A percentile compares a stretch with the other conserved stretches of the same genome.
Evolutionary conservation across 2,888 invertebrate species (phyloP).

Genomic region (Pediacus dermestoides): DNA sequence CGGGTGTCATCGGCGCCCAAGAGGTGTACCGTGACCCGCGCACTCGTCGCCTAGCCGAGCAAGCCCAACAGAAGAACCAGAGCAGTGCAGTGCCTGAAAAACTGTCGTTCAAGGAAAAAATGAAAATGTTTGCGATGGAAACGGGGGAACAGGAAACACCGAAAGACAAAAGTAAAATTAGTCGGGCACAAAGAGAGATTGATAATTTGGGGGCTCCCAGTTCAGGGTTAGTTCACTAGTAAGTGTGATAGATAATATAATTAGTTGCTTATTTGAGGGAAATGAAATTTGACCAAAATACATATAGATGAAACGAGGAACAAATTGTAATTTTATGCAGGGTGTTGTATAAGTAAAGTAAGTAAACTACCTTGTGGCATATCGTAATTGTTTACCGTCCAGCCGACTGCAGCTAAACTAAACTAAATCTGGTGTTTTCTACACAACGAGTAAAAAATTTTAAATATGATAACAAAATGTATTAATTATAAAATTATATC

Average conservation of each 20-base stretch:
- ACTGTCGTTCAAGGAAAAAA: slow-evolving; percentile 96
- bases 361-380: slow-evolving; percentile 24
- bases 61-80: slow-evolving; percentile 59
- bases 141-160: slow-evolving; percentile 91
- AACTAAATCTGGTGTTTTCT: neutral
- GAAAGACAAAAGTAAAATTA: slow-evolving; percentile 93
- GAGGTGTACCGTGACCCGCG: slow-evolving; percentile 97
- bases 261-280: slow-evolving; percentile 5
- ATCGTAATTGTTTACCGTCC: slow-evolving; percentile 34
- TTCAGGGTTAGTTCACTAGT: slow-evolving; percentile 39
- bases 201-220: slow-evolving; percentile 59
- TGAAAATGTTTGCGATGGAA: slow-evolving; percentile 99
- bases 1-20: slow-evolving; percentile 96
- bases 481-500: no score
- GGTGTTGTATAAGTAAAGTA: no score
- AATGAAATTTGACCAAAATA: slow-evolving; percentile 5
- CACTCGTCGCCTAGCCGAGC: slow-evolving; percentile 79
- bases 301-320: slow-evolving; percentile 7
- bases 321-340: slow-evolving; percentile 1
- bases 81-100: slow-evolving; percentile 76
- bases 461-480: neutral
- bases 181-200: slow-evolving; percentile 91
- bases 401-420: slow-evolving; percentile 27
- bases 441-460: no score
- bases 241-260: slow-evolving; percentile 14